Conservation (phyloP, 2,797 vertebrate species). For the Oryzias dopingdopingensis region DNA sequence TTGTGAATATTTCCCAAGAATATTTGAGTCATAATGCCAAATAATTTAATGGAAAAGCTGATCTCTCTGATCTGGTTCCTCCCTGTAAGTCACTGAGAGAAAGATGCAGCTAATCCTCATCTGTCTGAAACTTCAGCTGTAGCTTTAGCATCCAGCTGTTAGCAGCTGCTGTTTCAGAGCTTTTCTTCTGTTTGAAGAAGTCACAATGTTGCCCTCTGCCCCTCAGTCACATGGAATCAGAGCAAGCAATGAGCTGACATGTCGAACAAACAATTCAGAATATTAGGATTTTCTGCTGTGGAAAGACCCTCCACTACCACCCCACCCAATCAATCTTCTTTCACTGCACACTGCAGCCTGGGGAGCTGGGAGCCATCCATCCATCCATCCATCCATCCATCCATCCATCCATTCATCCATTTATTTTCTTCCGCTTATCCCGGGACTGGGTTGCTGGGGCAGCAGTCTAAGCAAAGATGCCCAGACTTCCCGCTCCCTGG, state of each 20-base stretch:
- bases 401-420: no score
- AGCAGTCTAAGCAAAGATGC: no score
- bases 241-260: conserved; percentile 58
- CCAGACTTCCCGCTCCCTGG: no score
- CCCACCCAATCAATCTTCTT: conserved; percentile 55
- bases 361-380: conserved; percentile 8
- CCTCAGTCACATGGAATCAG: conserved; percentile 70
- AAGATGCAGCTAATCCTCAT: conserved; percentile 27
- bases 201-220: conserved; percentile 52
- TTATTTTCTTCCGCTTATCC: no score
- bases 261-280: conserved; percentile 64
- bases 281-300: conserved; percentile 54
- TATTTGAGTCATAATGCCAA: no score
- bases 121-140: conserved; percentile 21
- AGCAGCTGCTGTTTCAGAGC: conserved; percentile 30
- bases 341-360: conserved; percentile 23
- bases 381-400: no score
- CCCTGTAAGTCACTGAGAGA: conserved; percentile 30
- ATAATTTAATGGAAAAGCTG: not conserved
- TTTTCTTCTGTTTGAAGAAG: conserved; percentile 26
- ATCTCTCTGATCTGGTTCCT: conserved; percentile 18
- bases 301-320: conserved; percentile 26
- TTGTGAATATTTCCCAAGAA: no score
- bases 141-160: conserved; percentile 34
- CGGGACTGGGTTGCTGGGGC: no score